Evolutionary conservation across 2,888 invertebrate species (phyloP).

Genomic region (Selenia dentaria): DNA sequence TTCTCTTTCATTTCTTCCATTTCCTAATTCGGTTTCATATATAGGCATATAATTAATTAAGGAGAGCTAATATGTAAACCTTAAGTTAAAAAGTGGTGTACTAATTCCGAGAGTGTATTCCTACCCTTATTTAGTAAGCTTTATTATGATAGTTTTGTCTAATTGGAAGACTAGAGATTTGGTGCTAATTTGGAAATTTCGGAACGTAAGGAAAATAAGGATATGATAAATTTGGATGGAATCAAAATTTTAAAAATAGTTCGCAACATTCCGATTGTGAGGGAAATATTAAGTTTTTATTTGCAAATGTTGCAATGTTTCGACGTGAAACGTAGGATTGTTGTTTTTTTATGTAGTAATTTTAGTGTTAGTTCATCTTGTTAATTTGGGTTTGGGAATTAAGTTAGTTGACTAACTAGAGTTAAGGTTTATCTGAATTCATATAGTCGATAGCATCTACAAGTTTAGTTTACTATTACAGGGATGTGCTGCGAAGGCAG

Average conservation of each 20-base stretch:
- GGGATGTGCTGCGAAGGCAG: conserved; percentile 82
- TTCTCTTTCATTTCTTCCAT: too few species aligned
- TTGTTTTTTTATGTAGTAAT: conserved; percentile 79
- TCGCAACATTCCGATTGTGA: conserved; percentile 77
- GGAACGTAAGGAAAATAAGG: conserved; percentile 64
- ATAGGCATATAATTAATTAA: too few species aligned
- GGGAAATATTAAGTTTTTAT: conserved; percentile 79
- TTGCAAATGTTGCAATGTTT: conserved; percentile 77
- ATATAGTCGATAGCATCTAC: conserved; percentile 74
- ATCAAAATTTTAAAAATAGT: conserved; percentile 38
- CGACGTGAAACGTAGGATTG: conserved; percentile 70
- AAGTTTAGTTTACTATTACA: conserved; percentile 79
- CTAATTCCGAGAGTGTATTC: neutral
- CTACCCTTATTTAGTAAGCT: conserved; percentile 57
- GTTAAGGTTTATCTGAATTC: conserved; percentile 82
- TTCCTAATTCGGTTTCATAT: too few species aligned
- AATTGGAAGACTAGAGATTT: conserved; percentile 83
- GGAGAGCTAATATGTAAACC: too few species aligned
- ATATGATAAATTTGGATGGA: conserved; percentile 45
- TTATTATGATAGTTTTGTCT: conserved; percentile 73
- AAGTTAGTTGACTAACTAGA: conserved; percentile 79
- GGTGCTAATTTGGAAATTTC: conserved; percentile 82
- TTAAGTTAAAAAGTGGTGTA: conserved; percentile 7
- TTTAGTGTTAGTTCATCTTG: conserved; percentile 78
- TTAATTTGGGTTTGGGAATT: conserved; percentile 84